A percentile compares a stretch with the other conserved stretches of the same genome.
Conservation (phyloP, 2,888 invertebrate species). For the Watsonalla cultraria region DNA sequence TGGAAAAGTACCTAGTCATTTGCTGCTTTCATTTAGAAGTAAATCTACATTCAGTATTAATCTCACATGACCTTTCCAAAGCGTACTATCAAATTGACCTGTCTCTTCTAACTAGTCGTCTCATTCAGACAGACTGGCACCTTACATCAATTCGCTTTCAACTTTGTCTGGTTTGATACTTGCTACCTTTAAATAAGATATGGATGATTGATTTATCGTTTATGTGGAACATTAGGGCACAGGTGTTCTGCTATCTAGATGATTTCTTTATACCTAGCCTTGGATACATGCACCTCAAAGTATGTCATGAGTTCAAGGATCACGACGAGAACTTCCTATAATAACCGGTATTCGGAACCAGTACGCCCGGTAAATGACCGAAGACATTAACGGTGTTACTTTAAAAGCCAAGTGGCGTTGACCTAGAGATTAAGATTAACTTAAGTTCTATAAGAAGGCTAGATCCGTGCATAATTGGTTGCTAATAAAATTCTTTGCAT, state of each 20-base stretch:
- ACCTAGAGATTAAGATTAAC: not conserved
- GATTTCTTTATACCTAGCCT: not conserved
- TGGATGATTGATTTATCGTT: too few species aligned
- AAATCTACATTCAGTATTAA: too few species aligned
- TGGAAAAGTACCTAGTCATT: too few species aligned
- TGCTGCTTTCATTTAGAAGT: too few species aligned
- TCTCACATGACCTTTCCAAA: not conserved
- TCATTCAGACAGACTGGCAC: not conserved
- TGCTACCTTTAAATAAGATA: not conserved
- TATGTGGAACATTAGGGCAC: too few species aligned
- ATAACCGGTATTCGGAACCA: constrained; percentile 21
- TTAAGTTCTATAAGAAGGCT: not conserved
- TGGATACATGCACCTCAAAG: constrained; percentile 28
- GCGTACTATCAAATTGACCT: not conserved
- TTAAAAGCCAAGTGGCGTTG: constrained; percentile 3
- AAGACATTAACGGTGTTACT: constrained; percentile 6
- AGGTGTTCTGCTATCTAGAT: too few species aligned
- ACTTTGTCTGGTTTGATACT: not conserved
- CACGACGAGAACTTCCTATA: constrained; percentile 26
- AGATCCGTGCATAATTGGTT: not conserved
- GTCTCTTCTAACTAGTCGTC: not conserved
- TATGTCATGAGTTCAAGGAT: constrained; percentile 47
- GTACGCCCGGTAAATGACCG: constrained; percentile 25
- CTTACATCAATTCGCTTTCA: not conserved
- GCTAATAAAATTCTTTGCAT: not conserved